Conservation (phyloP, 30 jellyfish, hydroid and myxozoan genomes). For the Haliclystus octoradiatus region DNA sequence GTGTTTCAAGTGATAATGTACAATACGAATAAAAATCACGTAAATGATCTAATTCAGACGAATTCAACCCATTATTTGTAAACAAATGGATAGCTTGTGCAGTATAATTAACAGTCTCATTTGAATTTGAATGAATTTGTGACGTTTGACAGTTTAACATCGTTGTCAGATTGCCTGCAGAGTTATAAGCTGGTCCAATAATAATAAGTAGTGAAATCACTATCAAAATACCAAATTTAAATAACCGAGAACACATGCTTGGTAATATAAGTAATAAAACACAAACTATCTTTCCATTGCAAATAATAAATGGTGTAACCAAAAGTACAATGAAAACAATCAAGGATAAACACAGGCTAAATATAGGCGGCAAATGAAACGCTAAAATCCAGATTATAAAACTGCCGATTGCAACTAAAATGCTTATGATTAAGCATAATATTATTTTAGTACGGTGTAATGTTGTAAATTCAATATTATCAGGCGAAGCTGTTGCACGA, state of each 20-base stretch:
- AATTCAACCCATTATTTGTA: neutral
- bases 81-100: neutral
- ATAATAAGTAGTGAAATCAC: constrained; percentile 31
- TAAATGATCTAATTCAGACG: neutral
- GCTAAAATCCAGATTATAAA: constrained; percentile 35
- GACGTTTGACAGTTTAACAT: neutral
- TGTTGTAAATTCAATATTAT: neutral
- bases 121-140: neutral
- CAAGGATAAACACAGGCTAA: constrained; percentile 39
- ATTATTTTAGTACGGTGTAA: constrained; percentile 3
- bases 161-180: constrained; percentile 22
- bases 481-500: constrained; percentile 1
- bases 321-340: constrained; percentile 27
- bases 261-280: constrained; percentile 49
- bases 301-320: constrained; percentile 50
- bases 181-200: constrained; percentile 68
- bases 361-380: constrained; percentile 21
- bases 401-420: constrained; percentile 30
- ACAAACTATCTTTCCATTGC: constrained; percentile 50
- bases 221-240: constrained; percentile 28
- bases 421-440: constrained; percentile 16
- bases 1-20: neutral
- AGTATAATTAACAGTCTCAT: neutral
- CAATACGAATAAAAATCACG: neutral
- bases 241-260: constrained; percentile 48